phyloP scores from a whole-genome alignment of 2,797 vertebrate species.

The Rhynchonycteris naso region DNA sequence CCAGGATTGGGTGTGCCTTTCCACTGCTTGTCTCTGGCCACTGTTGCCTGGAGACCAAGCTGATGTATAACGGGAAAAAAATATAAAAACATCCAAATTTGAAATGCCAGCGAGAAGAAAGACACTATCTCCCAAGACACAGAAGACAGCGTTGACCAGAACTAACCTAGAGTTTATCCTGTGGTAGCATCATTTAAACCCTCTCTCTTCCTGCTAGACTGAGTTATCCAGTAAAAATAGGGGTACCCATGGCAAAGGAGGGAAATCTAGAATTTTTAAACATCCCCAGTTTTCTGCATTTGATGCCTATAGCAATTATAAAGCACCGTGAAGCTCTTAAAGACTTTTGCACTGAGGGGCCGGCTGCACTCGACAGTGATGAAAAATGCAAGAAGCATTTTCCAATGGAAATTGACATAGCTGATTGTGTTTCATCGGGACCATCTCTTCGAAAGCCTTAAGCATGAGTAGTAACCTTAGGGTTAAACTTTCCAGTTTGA shows the following conservation, averaged over 20 bases:
- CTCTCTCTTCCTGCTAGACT: background rate
- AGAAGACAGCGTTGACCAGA: background rate
- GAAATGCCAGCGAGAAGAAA: background rate
- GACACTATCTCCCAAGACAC: background rate
- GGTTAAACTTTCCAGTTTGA: background rate
- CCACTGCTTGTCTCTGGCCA: background rate
- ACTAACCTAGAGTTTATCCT: background rate
- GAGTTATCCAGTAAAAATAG: background rate
- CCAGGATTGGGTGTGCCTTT: background rate
- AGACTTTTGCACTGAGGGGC: conserved; percentile 60
- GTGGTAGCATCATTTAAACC: background rate
- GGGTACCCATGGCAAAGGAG: background rate
- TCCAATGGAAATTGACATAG: background rate
- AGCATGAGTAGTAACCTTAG: background rate
- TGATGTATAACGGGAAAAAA: background rate
- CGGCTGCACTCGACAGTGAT: background rate
- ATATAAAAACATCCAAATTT: background rate
- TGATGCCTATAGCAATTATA: conserved; percentile 95
- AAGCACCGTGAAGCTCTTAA: conserved; percentile 95
- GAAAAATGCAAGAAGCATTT: background rate
- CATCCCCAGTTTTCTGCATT: conserved; percentile 97
- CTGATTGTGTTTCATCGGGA: background rate
- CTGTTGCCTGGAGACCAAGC: background rate
- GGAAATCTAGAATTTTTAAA: background rate
- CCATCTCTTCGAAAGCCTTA: background rate